Conservation (phyloP, 1,140 invertebrate species). For the Thereuonema tuberculata region DNA sequence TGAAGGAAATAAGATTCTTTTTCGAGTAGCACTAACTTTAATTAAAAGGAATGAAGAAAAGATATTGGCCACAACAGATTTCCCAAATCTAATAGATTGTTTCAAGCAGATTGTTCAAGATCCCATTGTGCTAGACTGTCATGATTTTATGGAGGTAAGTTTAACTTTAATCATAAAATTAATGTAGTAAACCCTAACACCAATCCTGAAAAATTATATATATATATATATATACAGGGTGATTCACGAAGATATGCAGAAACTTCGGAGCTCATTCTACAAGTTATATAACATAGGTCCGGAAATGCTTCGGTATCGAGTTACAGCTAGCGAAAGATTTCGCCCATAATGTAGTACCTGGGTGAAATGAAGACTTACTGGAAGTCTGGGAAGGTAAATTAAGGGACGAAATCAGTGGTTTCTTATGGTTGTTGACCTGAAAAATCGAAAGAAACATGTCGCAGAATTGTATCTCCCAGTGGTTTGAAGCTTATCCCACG, state of each 20-base stretch:
- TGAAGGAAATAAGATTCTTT: conserved; percentile 77
- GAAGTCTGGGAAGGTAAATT: no score
- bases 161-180: conserved; percentile 11
- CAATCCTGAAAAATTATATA: conserved; percentile 2
- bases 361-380: no score
- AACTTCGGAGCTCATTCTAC: conserved; percentile 12
- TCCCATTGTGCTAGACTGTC: conserved; percentile 56
- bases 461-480: no score
- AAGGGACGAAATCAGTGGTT: no score
- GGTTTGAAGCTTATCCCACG: no score
- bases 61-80: conserved; percentile 57
- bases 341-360: no score
- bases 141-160: conserved; percentile 69
- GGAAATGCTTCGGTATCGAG: no score
- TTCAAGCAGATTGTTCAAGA: conserved; percentile 62
- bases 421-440: no score
- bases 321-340: no score
- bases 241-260: no score
- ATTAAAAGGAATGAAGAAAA: conserved; percentile 54
- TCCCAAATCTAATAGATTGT: conserved; percentile 53
- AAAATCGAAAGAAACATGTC: no score
- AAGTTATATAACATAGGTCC: conserved; percentile 3
- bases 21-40: conserved; percentile 70
- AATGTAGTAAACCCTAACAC: conserved; percentile 8
- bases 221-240: no score